Base-by-base conservation (phyloP, 2,888 invertebrate genomes). In the Pammene aurita region DNA sequence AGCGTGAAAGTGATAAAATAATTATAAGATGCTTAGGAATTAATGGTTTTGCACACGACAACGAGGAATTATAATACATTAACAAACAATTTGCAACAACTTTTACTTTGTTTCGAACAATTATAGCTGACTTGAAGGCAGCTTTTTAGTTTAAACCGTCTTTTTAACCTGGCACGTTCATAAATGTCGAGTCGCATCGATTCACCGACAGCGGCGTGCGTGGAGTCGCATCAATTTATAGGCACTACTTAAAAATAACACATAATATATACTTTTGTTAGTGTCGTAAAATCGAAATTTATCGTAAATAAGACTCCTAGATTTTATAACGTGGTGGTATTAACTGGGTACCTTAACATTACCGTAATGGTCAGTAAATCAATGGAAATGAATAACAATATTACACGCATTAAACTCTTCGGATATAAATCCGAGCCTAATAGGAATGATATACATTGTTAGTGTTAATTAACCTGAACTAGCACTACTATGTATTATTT, bases 361-460 rank as follows among this genome's bases (percentile, higher is more conserved):
- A 78, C 82, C 78, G 79, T 85, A 86, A 88, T 86, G 80, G 84
- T 76, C 82, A 77, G 81, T 89, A 88, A 88, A 88, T 90, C 88
- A 87, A 83, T 77, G 73, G 80, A 84, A 84, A 85, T 82, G 78
- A 85, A 87, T 88, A 89, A 65, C 87, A 87, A 85, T 87, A 87
- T 85, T 83, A 80, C 81, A 82, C 79, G 76, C 84, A 84, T 88
- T 85, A 86, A 69, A 86, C 76, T 78, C 75, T 73, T 78, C 75
- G 67, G 74, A 76, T 82, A 81, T 85, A 85, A 84, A 84, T 85
- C 83, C 75, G 72, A 79, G 75, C 79, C 77, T 80, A n/a, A n/a
- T n/a, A 81, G 80, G 85, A 85, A 85, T 77, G 75, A 68, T 76
- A 77, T 82, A 86, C 85, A 84, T 77, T 78, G 84, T 85, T 55